Base-by-base conservation (phyloP, 1,140 invertebrate genomes). In the Pseudomyrmex dendroicus region DNA sequence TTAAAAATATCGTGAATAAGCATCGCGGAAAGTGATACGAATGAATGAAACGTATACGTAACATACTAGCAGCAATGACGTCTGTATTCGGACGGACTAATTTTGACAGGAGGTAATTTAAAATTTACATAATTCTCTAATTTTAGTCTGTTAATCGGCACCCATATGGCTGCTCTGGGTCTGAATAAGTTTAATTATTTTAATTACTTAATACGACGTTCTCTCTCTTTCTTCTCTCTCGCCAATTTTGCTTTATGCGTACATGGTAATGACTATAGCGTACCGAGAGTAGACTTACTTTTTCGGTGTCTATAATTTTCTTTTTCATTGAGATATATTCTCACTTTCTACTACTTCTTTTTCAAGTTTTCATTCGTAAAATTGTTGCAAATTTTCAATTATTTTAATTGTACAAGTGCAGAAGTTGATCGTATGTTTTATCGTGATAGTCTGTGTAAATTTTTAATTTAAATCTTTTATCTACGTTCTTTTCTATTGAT, bases 101-200 rank as follows among this genome's bases (percentile, higher is more conserved):
- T 80, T 80, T 35, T 48, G 54, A 10, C 44, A 59, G 46, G 12
- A 80, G 22, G 35, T 57, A 80, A 80, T 80, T 70, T 80, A n/a
- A 70, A 70, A 78, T 78, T 70, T 80, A 72, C 76, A 20, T 80
- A 80, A 72, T 80, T 80, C 76, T 80, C 76, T 61, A 70, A 80
- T 80, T 80, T 59, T 25, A 70, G 66, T 72, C 66, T 50, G 76
- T 68, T 80, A 80, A 80, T 80, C 76, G 76, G 66, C 56, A 72
- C 44, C 66, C 54, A 72, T 72, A 80, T 59, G 54, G 22, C 56
- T 59, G 44, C 56, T 8, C 44, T 10, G 54, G 54, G 54, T 70
- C 76, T 70, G 44, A 70, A 68, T 10, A 66, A 80, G 76, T 59
- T 61, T 70, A 80, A 80, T 80, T 80, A 80, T 80, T 80, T 80